These are phyloP conservation scores for Neoscelio sp. DNA, from an alignment of 2,888 invertebrate genomes.

Conservation along the genomic window DNA sequence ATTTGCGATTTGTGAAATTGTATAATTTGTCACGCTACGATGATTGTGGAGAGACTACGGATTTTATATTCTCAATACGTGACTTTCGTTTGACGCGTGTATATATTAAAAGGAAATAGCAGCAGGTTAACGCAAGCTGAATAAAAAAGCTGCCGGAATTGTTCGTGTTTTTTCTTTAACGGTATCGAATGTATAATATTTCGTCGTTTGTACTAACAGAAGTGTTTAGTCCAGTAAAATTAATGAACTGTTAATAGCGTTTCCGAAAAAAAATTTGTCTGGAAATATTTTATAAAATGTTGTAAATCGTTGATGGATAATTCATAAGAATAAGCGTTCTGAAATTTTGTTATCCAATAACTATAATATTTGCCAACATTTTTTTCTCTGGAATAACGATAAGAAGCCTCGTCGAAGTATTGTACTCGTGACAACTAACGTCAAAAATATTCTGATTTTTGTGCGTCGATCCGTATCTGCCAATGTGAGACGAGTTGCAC, in stretches of 20 bases:
- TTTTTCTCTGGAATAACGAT: background rate
- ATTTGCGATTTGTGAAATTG: conserved; percentile 6
- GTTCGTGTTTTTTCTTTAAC: no score
- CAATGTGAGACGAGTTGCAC: background rate
- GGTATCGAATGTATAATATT: background rate
- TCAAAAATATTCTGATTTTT: background rate
- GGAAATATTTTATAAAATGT: no score
- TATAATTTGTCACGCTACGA: conserved; percentile 8
- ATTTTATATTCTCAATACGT: background rate
- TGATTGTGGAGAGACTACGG: conserved; percentile 1
- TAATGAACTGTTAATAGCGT: no score
- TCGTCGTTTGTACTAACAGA: conserved; percentile 6
- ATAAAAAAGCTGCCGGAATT: background rate
- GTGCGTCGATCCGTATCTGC: conserved; percentile 11
- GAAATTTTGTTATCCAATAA: no score
- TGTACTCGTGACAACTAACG: background rate
- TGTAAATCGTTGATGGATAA: no score
- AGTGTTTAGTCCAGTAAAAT: conserved; percentile 14
- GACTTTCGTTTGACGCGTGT: background rate
- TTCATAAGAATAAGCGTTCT: no score
- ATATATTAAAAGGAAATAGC: conserved; percentile 2
- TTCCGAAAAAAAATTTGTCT: no score
- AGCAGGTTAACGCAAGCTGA: background rate
- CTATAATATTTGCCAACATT: no score
- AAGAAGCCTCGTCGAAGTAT: conserved; percentile 4